A percentile compares a stretch with the other conserved stretches of the same genome.
Evolutionary conservation across 1,140 invertebrate genomes (phyloP).

Genomic region (Heliconius nattereri): DNA sequence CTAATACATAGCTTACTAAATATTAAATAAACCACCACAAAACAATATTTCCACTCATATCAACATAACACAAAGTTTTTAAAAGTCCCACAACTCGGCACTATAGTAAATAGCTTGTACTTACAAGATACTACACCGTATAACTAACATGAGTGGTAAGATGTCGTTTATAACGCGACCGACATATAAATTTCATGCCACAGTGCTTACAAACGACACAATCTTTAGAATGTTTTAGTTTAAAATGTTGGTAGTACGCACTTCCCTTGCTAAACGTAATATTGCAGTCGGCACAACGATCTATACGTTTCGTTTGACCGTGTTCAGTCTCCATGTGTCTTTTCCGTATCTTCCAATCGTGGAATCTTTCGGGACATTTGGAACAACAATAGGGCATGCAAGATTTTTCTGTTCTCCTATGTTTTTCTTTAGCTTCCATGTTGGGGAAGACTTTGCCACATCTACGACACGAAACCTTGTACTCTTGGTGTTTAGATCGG

Average conservation of each 20-base stretch:
- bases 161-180: slow-evolving; percentile 63
- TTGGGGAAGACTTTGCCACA: slow-evolving; percentile 64
- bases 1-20: too few species aligned
- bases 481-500: slow-evolving; percentile 62
- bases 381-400: slow-evolving; percentile 70
- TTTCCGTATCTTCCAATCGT: slow-evolving; percentile 60
- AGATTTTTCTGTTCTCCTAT: slow-evolving; percentile 59
- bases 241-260: slow-evolving; percentile 68
- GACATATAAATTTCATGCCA: slow-evolving; percentile 63
- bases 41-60: neutral
- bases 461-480: slow-evolving; percentile 60
- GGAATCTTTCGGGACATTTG: slow-evolving; percentile 65
- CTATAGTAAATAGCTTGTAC: neutral
- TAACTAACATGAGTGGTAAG: slow-evolving; percentile 42
- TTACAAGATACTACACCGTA: slow-evolving; percentile 12
- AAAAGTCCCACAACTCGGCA: neutral
- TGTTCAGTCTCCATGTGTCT: slow-evolving; percentile 65
- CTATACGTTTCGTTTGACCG: slow-evolving; percentile 52
- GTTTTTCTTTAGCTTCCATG: slow-evolving; percentile 68
- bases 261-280: slow-evolving; percentile 56
- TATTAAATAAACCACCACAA: neutral
- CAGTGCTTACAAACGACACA: slow-evolving; percentile 66
- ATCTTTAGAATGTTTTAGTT: slow-evolving; percentile 63
- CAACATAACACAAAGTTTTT: neutral
- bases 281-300: slow-evolving; percentile 63